phyloP scores from a whole-genome alignment of 1,140 invertebrate genomes.

The Spodoptera litura region DNA sequence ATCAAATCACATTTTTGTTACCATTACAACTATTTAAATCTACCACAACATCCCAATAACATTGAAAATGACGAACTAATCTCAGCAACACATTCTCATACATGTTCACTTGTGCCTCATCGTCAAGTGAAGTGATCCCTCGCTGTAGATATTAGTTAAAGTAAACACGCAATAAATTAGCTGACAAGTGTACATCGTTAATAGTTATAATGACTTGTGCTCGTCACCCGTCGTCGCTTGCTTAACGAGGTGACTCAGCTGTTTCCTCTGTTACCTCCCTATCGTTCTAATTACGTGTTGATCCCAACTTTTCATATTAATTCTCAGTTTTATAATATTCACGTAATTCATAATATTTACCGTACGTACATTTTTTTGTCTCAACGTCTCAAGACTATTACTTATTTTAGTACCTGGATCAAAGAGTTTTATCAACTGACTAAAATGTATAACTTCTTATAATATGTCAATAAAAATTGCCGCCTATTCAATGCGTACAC shows the following conservation, averaged over 20 bases:
- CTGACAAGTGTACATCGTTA: constrained; percentile 3
- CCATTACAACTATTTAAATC: background rate
- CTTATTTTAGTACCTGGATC: too few relatives aligned
- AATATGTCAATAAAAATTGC: too few relatives aligned
- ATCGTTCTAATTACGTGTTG: constrained; percentile 8
- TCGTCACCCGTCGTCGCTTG: constrained; percentile 11
- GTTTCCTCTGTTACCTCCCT: background rate
- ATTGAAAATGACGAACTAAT: background rate
- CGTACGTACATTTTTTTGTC: too few relatives aligned
- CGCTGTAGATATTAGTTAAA: background rate
- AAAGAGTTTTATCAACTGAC: too few relatives aligned
- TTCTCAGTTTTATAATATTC: background rate
- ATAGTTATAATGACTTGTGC: constrained; percentile 25
- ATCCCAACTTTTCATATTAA: background rate
- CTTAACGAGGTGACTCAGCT: constrained; percentile 13
- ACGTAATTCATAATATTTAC: too few relatives aligned
- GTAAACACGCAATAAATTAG: constrained; percentile 5
- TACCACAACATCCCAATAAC: too few relatives aligned
- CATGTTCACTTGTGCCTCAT: background rate
- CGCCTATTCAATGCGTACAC: too few relatives aligned
- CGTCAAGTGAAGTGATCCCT: background rate
- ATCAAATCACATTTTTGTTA: too few relatives aligned
- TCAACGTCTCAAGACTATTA: too few relatives aligned
- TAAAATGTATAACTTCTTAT: too few relatives aligned
- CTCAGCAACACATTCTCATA: too few relatives aligned